phyloP scores from a whole-genome alignment of 2,888 invertebrate species.

The Hesperia comma region DNA sequence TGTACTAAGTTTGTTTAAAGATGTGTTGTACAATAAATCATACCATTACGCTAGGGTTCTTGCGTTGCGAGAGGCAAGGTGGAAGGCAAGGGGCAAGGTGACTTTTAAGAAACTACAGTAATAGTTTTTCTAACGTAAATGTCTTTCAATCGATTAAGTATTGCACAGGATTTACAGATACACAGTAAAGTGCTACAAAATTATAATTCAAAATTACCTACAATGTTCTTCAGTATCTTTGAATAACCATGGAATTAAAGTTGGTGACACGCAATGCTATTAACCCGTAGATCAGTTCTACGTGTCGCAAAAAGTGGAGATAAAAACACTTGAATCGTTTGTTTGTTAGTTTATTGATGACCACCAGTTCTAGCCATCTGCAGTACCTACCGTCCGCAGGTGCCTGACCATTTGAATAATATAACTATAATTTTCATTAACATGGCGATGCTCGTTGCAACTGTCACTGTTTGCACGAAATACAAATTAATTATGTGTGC shows the following conservation, averaged over 20 bases:
- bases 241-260: no score
- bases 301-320: neutral
- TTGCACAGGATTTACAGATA: no score
- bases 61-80: no score
- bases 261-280: no score
- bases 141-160: no score
- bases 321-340: neutral
- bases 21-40: neutral
- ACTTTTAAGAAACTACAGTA: no score
- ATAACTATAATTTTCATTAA: slow-evolving; percentile 1
- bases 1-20: slow-evolving; percentile 1
- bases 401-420: slow-evolving; percentile 1
- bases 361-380: neutral
- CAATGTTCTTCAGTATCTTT: no score
- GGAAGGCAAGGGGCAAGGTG: no score
- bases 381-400: neutral
- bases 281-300: neutral
- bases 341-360: neutral
- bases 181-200: no score
- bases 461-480: slow-evolving; percentile 4
- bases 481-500: neutral
- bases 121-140: no score
- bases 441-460: slow-evolving; percentile 3
- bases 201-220: no score
- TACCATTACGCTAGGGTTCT: no score